Evolutionary conservation across 1,140 invertebrate genomes (phyloP).

Genomic region (Belonocnema kinseyi): DNA sequence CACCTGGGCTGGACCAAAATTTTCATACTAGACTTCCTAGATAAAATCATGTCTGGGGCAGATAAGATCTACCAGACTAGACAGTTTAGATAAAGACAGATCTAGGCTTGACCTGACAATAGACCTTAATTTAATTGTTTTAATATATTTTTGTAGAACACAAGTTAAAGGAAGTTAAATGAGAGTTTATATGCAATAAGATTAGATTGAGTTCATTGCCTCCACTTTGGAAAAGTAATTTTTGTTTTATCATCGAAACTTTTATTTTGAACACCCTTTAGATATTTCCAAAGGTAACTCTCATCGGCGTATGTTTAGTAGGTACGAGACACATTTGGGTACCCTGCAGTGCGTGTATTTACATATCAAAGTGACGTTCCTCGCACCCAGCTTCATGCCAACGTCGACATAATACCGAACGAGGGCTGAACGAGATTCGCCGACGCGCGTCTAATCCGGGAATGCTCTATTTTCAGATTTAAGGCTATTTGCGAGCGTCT

Average conservation of each 20-base stretch:
- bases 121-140: too few species aligned
- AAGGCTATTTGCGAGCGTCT: conserved; percentile 40
- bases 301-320: conserved; percentile 20
- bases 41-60: too few species aligned
- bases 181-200: too few species aligned
- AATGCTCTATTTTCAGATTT: conserved; percentile 49
- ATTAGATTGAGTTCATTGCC: too few species aligned
- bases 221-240: too few species aligned
- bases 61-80: too few species aligned
- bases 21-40: too few species aligned
- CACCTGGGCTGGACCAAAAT: too few species aligned
- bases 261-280: conserved; percentile 10
- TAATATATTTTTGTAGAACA: too few species aligned
- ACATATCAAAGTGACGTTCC: conserved; percentile 71
- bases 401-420: conserved; percentile 29
- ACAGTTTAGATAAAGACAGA: too few species aligned
- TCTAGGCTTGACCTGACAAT: too few species aligned
- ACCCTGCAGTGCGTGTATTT: conserved; percentile 58
- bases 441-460: conserved; percentile 36
- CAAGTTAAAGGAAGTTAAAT: too few species aligned
- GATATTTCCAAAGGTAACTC: background rate
- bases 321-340: conserved; percentile 43
- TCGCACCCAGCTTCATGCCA: conserved; percentile 39
- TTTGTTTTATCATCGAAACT: background rate
- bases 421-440: conserved; percentile 38